Evolutionary conservation across 2,888 invertebrate genomes (phyloP).

Genomic region (Octonoba sinensis): DNA sequence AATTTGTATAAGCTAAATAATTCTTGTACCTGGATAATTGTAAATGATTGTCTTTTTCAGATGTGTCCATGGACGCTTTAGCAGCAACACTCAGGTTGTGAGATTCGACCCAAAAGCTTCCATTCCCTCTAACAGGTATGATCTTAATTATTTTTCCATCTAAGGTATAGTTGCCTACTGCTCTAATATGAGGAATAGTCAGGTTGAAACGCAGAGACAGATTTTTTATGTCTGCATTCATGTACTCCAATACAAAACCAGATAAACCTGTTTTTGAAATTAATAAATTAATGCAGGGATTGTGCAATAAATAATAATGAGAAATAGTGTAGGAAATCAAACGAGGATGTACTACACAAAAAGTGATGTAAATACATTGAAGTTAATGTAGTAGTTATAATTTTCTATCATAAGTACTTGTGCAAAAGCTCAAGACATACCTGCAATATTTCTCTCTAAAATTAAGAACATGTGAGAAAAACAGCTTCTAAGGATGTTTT

Average conservation of each 20-base stretch:
- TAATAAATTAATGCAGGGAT: not conserved
- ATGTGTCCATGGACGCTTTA: constrained; percentile 36
- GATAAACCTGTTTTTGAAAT: constrained; percentile 43
- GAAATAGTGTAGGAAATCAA: not conserved
- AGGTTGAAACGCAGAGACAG: constrained; percentile 41
- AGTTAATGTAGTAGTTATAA: no score
- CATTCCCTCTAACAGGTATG: constrained; percentile 58
- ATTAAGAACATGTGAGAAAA: no score
- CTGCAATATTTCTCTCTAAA: no score
- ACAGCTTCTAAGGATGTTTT: no score
- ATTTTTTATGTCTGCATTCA: constrained; percentile 40
- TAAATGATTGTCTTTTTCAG: constrained; percentile 29
- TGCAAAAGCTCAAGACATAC: no score
- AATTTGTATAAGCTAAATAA: no score
- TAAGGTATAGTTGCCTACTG: constrained; percentile 39
- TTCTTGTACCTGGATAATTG: constrained; percentile 46
- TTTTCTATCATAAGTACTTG: no score
- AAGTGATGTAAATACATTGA: no score
- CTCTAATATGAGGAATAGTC: constrained; percentile 33
- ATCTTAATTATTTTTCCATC: constrained; percentile 60
- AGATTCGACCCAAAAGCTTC: constrained; percentile 46
- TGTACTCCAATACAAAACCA: constrained; percentile 22
- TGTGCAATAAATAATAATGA: not conserved
- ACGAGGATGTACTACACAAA: no score
- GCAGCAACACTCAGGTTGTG: constrained; percentile 54